Evolutionary conservation across 2,888 invertebrate genomes (phyloP).

Genomic region (Amphiduros pacificus): DNA sequence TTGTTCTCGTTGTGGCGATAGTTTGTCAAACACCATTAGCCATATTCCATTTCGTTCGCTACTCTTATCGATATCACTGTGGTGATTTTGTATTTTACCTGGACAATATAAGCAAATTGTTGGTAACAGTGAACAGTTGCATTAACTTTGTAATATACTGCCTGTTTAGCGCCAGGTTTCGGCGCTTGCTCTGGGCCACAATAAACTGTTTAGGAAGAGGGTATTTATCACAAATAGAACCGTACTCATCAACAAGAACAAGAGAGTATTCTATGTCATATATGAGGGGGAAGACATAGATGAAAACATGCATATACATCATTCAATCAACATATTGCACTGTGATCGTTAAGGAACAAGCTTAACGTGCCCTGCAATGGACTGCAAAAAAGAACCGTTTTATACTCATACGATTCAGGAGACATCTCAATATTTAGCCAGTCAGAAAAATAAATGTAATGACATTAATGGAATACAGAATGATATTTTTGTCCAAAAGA

Average conservation of each 20-base stretch:
- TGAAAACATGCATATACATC: too few species aligned
- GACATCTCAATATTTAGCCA: too few species aligned
- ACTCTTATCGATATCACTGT: slow-evolving; percentile 20
- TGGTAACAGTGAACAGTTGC: slow-evolving; percentile 33
- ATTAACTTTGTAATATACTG: slow-evolving; percentile 35
- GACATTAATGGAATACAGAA: too few species aligned
- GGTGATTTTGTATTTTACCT: slow-evolving; percentile 31
- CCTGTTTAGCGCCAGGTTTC: slow-evolving; percentile 29
- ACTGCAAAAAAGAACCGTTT: too few species aligned
- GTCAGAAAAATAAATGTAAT: too few species aligned
- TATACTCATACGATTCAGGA: too few species aligned
- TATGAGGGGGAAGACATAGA: too few species aligned
- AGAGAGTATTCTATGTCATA: slow-evolving; percentile 16
- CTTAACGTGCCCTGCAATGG: too few species aligned
- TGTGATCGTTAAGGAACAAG: too few species aligned
- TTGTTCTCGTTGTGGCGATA: slow-evolving; percentile 33
- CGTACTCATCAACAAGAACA: slow-evolving; percentile 7
- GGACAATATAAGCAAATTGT: slow-evolving; percentile 33
- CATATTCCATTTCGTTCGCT: slow-evolving; percentile 34
- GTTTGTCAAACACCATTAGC: slow-evolving; percentile 33
- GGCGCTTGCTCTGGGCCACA: slow-evolving; percentile 22
- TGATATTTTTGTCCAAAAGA: too few species aligned
- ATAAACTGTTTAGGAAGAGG: slow-evolving; percentile 18
- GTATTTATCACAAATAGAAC: slow-evolving; percentile 8
- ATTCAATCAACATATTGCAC: too few species aligned